These are phyloP conservation scores for Hydrocynus forskahlii DNA, from an alignment of 2,797 vertebrate genomes.

Conservation along the genomic window DNA sequence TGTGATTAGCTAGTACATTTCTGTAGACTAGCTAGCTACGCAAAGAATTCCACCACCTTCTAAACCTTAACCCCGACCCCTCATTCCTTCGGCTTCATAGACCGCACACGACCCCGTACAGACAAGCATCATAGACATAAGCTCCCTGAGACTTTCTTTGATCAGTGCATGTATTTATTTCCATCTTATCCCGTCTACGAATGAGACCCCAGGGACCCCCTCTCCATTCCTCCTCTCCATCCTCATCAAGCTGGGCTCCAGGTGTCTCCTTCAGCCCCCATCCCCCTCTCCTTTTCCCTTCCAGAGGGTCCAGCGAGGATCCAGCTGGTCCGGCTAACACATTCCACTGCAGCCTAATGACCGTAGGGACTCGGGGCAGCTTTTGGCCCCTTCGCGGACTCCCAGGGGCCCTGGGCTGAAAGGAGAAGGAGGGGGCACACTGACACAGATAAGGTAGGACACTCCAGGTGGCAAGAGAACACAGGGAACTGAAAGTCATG, in stretches of 20 bases:
- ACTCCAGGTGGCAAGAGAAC: conserved; percentile 86
- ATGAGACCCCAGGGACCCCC: conserved; percentile 56
- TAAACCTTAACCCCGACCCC: too few relatives aligned
- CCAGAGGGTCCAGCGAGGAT: conserved; percentile 65
- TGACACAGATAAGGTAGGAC: conserved; percentile 86
- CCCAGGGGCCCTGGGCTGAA: conserved; percentile 70
- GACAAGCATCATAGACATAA: conserved; percentile 20
- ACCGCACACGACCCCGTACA: not conserved
- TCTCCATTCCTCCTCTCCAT: conserved; percentile 30
- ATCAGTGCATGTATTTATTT: conserved; percentile 50
- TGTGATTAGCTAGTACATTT: not conserved
- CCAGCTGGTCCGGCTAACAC: conserved; percentile 85
- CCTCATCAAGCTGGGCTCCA: conserved; percentile 53
- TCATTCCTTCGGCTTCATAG: too few relatives aligned
- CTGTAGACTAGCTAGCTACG: too few relatives aligned
- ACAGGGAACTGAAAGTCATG: conserved; percentile 87
- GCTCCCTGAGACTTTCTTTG: conserved; percentile 44
- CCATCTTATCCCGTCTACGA: conserved; percentile 44
- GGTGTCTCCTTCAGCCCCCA: conserved; percentile 43
- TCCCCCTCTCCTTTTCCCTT: conserved; percentile 31
- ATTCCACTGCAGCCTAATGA: conserved; percentile 88
- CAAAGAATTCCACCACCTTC: too few relatives aligned
- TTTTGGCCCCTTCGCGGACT: conserved; percentile 56
- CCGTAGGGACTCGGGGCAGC: conserved; percentile 72
- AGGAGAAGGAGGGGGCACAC: conserved; percentile 42